Conservation (phyloP, 2,888 invertebrate species). For the Heliothis peltigera region DNA sequence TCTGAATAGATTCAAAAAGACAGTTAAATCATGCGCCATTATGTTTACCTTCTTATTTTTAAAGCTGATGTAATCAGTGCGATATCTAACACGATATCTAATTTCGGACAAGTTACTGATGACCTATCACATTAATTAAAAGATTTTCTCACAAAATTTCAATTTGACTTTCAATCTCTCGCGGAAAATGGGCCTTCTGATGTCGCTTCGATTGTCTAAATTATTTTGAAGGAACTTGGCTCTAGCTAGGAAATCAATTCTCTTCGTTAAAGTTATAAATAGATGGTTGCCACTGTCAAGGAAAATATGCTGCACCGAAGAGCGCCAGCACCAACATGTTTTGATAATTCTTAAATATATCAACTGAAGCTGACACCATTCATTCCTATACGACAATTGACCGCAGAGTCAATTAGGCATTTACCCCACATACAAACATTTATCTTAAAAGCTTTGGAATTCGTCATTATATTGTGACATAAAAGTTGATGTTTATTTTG, state of each 20-base stretch:
- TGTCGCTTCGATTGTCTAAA: neutral
- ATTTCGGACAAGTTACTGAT: neutral
- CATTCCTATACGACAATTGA: too few species aligned
- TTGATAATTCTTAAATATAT: neutral
- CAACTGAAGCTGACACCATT: too few species aligned
- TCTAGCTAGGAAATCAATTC: neutral
- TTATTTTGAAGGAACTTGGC: neutral
- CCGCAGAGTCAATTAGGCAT: neutral
- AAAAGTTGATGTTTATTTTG: constrained; percentile 1
- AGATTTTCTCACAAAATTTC: too few species aligned
- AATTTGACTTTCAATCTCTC: neutral
- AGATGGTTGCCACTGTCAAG: neutral
- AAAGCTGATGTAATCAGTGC: neutral
- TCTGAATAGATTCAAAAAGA: constrained; percentile 43
- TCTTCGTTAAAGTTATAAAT: neutral
- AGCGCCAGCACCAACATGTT: neutral
- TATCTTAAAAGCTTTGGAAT: neutral
- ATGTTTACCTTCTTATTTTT: constrained; percentile 16
- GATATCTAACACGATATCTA: neutral
- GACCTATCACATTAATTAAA: too few species aligned
- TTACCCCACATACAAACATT: neutral
- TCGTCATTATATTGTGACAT: neutral
- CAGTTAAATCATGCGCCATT: constrained; percentile 26
- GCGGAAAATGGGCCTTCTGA: neutral
- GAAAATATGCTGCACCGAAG: neutral